phyloP scores from a whole-genome alignment of 2,113 vertebrate genomes.

The Ptilonorhynchus violaceus region DNA sequence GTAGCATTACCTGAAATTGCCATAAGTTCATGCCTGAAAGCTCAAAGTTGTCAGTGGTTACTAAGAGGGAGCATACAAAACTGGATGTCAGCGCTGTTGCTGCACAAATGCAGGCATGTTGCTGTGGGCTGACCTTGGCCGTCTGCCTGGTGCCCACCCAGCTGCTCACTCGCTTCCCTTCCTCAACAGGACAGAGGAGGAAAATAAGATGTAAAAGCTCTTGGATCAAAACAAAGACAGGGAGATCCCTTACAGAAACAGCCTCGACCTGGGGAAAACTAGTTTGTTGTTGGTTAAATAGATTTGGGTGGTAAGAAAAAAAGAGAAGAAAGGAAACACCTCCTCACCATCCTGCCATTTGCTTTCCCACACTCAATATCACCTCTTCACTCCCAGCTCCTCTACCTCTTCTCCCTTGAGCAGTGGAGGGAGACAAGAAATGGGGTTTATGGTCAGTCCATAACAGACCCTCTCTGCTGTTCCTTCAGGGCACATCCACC shows the following conservation, averaged over 20 bases:
- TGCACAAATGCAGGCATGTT: neutral
- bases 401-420: too few species aligned
- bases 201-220: neutral
- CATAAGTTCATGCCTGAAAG: neutral
- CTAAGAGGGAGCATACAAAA: neutral
- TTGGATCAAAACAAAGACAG: neutral
- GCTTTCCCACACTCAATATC: neutral
- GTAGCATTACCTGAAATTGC: neutral
- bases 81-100: neutral
- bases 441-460: neutral
- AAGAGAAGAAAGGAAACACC: neutral
- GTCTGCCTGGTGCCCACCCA: neutral
- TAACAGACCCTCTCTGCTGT: fast-evolving
- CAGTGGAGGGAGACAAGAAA: neutral
- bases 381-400: too few species aligned
- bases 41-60: neutral
- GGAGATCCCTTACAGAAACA: neutral
- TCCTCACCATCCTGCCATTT: neutral
- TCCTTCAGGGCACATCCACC: neutral
- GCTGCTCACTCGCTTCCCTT: neutral
- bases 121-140: neutral
- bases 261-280: fast-evolving
- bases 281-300: neutral
- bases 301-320: neutral
- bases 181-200: neutral